phyloP scores from a whole-genome alignment of 2,113 vertebrate genomes.

The Petroica traversi region DNA sequence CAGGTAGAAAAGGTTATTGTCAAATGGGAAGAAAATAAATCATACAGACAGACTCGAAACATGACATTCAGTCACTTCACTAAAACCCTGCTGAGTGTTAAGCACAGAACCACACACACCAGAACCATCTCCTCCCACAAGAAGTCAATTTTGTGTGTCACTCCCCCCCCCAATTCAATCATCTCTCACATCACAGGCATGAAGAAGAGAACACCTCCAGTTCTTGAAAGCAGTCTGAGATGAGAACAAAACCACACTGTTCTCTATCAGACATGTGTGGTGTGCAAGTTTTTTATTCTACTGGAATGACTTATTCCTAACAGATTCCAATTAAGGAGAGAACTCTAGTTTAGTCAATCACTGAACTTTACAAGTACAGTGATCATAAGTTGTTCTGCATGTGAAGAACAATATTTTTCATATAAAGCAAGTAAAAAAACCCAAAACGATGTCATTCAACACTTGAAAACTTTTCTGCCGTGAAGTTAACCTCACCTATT shows the following conservation, averaged over 20 bases:
- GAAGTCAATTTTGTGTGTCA: neutral
- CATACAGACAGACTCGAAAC: neutral
- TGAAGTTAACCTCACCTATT: neutral
- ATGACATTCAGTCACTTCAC: neutral
- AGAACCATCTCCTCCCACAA: neutral
- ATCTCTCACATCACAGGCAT: neutral
- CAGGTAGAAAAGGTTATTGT: neutral
- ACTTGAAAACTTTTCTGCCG: neutral
- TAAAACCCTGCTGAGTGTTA: neutral
- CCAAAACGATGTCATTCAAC: neutral
- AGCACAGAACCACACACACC: neutral
- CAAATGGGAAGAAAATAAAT: neutral
- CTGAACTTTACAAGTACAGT: neutral
- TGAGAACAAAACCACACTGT: neutral
- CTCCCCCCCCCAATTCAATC: neutral
- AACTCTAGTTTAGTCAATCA: neutral
- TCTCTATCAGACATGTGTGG: neutral
- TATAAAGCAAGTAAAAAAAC: rapidly evolving
- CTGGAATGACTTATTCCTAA: neutral
- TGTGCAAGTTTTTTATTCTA: neutral
- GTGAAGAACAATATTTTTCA: neutral
- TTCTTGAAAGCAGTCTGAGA: neutral
- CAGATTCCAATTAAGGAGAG: neutral
- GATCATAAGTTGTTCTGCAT: neutral
- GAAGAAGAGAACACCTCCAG: neutral